These are phyloP conservation scores for Tetramorium parvispinum DNA, from an alignment of 1,140 invertebrate genomes.

Conservation along the genomic window DNA sequence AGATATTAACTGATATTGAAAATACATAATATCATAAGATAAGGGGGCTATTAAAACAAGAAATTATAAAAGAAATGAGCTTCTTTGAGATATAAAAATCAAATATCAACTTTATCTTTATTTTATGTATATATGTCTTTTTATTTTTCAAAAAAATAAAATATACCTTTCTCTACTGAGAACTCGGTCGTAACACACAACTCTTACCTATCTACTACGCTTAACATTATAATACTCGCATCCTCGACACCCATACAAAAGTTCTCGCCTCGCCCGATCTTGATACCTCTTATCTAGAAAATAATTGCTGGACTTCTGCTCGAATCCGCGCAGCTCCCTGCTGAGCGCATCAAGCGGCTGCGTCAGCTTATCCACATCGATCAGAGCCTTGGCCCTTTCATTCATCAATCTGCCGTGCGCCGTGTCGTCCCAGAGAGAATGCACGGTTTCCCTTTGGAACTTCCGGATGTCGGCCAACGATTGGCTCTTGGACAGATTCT, in stretches of 20 bases:
- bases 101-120: slow-evolving; percentile 26
- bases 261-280: slow-evolving; percentile 50
- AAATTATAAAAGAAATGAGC: not conserved
- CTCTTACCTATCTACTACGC: slow-evolving; percentile 23
- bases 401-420: slow-evolving; percentile 84
- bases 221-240: slow-evolving; percentile 63
- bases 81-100: not conserved
- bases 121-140: not conserved
- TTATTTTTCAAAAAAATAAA: not conserved
- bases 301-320: slow-evolving; percentile 87
- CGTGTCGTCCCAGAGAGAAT: slow-evolving; percentile 78
- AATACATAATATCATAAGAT: not conserved
- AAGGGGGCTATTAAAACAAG: not conserved
- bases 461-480: slow-evolving; percentile 82
- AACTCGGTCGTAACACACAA: not conserved
- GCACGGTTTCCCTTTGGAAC: slow-evolving; percentile 79
- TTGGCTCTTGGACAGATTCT: slow-evolving; percentile 82
- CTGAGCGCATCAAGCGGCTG: slow-evolving; percentile 87
- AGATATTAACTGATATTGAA: not conserved
- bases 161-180: not conserved
- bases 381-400: slow-evolving; percentile 79
- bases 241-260: slow-evolving; percentile 68
- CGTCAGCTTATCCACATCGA: slow-evolving; percentile 86
- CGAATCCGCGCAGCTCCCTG: slow-evolving; percentile 88
- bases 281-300: slow-evolving; percentile 88